Evolutionary conservation across 2,797 vertebrate genomes (phyloP), one percentile per base, ranked within the genome.

Genomic region (Alca torda): DNA sequence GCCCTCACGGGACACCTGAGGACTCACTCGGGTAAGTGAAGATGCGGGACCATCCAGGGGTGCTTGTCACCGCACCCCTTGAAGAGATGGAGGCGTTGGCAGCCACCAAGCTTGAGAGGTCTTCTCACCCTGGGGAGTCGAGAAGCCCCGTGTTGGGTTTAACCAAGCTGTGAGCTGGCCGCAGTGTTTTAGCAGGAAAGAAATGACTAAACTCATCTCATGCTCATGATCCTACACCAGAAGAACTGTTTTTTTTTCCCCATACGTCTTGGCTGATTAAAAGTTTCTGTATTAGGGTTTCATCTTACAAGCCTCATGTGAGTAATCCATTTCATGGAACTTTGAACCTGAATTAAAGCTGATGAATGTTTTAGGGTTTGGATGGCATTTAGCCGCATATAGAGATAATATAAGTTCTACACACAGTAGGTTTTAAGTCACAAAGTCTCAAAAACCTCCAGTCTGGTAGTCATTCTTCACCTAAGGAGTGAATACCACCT

Each of bases 1-100:
- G 99, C 99, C 70, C 99, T 99, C 87, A 99, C 99, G 0, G 99
- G 99, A 73, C 99, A 99, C 97, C 97, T 99, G 95, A 99, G 99
- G 97, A 99, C 99, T 35, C 99, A 99, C 97, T 99, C 99, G 0
- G 99, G 99, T 99, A 98, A 98, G 98, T 97, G 54, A 64, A 69
- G 46, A 35, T 41, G 51, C 11, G 8, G 43, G 51, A 48, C 30
- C 5, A 1, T 33, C 31, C 50, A 37, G 51, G 30, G 39, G 8
- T 17, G 13, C 51, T 81, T 11, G 0, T 67, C 51, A 20, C 48
- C 1, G 3, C 41, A 37, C 50, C 56, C 0, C 0, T 13, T 20
- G 39, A 75, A 24, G 39, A 78, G 11, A 51, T 1, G 1, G 72
- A 50, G 31, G 5, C 1, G 0, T 78, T 60, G 1, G 2, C 20